phyloP scores from a whole-genome alignment of 2,797 vertebrate genomes.

The Schizopygopsis pylzovi region DNA sequence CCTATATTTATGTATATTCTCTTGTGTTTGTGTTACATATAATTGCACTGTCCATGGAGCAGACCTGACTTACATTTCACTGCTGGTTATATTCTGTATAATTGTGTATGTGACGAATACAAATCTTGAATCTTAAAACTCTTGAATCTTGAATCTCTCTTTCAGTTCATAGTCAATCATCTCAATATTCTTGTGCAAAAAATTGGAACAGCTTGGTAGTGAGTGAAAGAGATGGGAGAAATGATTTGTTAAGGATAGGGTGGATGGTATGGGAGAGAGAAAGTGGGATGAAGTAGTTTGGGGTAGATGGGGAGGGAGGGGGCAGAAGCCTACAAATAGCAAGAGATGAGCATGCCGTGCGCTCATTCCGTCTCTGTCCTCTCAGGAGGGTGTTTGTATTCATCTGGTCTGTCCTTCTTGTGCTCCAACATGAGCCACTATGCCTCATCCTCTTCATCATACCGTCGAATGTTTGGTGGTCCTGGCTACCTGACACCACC shows the following conservation, averaged over 20 bases:
- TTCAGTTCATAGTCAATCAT: not conserved
- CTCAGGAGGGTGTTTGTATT: slow-evolving; percentile 28
- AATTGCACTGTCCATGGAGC: too few relatives aligned
- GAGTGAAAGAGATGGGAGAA: slow-evolving; percentile 2
- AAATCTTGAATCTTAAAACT: too few relatives aligned
- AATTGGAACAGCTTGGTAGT: not conserved
- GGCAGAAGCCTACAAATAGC: slow-evolving; percentile 71
- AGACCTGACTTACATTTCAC: too few relatives aligned
- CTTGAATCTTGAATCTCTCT: too few relatives aligned
- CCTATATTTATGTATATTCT: too few relatives aligned
- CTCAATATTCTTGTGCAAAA: not conserved
- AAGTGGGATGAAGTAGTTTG: slow-evolving; percentile 14
- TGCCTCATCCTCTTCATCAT: slow-evolving; percentile 86
- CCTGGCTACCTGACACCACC: slow-evolving; percentile 86
- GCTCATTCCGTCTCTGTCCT: slow-evolving; percentile 62
- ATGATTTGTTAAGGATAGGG: not conserved
- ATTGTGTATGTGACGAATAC: too few relatives aligned
- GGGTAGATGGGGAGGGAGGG: slow-evolving; percentile 25
- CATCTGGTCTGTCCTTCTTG: slow-evolving; percentile 37
- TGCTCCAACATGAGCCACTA: slow-evolving; percentile 79
- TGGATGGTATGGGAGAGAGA: slow-evolving; percentile 31
- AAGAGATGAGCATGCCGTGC: slow-evolving; percentile 28
- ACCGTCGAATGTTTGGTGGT: slow-evolving; percentile 88
- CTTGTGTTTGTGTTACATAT: too few relatives aligned
- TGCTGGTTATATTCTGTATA: too few relatives aligned